Conservation (phyloP, 1,140 invertebrate genomes). For the Magallana ariakensis region DNA sequence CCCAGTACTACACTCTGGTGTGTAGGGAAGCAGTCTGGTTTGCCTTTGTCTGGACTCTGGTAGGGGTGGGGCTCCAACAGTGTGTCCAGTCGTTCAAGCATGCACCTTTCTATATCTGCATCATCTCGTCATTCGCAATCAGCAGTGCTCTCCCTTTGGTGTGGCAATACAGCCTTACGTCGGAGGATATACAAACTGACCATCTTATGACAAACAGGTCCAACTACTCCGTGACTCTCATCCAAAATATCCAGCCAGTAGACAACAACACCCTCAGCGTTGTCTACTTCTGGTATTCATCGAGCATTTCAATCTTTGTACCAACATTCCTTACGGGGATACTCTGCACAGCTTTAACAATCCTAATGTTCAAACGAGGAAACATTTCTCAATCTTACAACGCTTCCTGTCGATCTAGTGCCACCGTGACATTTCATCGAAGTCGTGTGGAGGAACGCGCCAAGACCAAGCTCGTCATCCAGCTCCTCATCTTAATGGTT, state of each 20-base stretch:
- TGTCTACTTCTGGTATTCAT: conserved; percentile 77
- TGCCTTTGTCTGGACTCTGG: conserved; percentile 74
- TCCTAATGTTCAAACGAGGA: conserved; percentile 58
- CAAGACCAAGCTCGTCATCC: conserved; percentile 69
- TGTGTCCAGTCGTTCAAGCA: conserved; percentile 72
- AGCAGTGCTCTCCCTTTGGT: conserved; percentile 76
- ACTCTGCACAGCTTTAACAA: conserved; percentile 62
- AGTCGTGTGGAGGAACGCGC: conserved; percentile 72
- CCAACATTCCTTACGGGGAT: conserved; percentile 70
- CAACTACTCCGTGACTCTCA: conserved; percentile 59
- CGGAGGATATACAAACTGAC: background rate
- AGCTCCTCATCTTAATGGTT: conserved; percentile 70
- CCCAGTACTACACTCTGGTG: conserved; percentile 69
- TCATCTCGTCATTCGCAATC: conserved; percentile 64
- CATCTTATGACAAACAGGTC: conserved; percentile 48
- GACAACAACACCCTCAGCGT: conserved; percentile 65
- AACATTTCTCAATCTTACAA: conserved; percentile 62
- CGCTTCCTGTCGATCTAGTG: conserved; percentile 52
- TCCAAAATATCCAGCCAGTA: conserved; percentile 39
- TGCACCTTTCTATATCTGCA: conserved; percentile 69
- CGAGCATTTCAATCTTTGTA: conserved; percentile 72
- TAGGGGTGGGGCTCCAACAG: conserved; percentile 74
- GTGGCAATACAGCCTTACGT: conserved; percentile 72
- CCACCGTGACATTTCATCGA: conserved; percentile 68
- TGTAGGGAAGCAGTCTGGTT: conserved; percentile 76